These are phyloP conservation scores for Melieria picta DNA, from an alignment of 2,888 invertebrate species.

Conservation along the genomic window DNA sequence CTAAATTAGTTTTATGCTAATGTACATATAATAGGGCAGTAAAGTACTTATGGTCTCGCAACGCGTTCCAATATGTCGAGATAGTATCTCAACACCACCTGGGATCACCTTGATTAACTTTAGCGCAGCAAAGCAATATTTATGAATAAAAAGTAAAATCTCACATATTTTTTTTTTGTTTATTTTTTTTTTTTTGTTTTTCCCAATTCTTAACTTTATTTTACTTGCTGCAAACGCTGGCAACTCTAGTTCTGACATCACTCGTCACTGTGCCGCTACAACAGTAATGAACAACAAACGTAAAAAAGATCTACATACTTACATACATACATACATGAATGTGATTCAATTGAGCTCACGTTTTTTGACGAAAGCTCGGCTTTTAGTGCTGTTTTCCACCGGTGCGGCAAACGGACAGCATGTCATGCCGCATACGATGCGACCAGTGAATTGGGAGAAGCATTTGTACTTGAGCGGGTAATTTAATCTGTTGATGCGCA, in stretches of 20 bases:
- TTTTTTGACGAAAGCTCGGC: neutral
- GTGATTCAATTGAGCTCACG: neutral
- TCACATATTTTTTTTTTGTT: too few relatives aligned
- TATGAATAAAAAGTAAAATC: too few relatives aligned
- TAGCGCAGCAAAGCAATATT: too few relatives aligned
- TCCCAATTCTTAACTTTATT: neutral
- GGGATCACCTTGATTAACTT: too few relatives aligned
- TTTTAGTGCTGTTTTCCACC: neutral
- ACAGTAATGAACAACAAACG: neutral
- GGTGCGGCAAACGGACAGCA: neutral
- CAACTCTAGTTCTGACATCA: neutral
- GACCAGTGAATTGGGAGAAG: neutral
- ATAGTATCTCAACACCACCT: too few relatives aligned
- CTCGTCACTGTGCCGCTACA: neutral
- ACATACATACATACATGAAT: too few relatives aligned
- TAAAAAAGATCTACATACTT: too few relatives aligned
- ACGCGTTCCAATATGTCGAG: too few relatives aligned
- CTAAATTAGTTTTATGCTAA: too few relatives aligned
- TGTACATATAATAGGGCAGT: too few relatives aligned
- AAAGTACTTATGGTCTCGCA: too few relatives aligned
- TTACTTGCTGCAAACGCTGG: neutral
- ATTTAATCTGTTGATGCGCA: neutral
- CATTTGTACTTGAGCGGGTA: neutral
- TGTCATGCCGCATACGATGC: neutral
- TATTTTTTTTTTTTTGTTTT: too few relatives aligned